phyloP scores from a whole-genome alignment of 1,140 invertebrate genomes.

The Lamellibrachia luymesi region DNA sequence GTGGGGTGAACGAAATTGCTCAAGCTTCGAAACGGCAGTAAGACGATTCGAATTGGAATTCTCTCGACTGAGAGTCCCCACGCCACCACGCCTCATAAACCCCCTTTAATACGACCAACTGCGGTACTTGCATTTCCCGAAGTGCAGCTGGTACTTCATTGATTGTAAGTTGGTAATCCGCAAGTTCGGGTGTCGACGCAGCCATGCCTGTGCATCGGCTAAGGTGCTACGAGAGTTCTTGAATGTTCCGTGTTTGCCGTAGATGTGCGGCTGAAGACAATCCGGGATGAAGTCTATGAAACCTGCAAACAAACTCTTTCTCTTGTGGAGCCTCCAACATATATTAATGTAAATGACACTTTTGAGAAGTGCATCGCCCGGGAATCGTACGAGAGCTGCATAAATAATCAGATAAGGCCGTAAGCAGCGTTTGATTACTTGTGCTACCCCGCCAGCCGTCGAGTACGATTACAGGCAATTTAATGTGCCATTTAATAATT shows the following conservation, averaged over 20 bases:
- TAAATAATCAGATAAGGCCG: no score
- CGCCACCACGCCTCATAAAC: no score
- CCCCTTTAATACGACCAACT: not conserved
- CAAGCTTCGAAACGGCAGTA: no score
- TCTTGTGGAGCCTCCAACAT: not conserved
- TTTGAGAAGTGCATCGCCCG: not conserved
- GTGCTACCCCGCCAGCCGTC: no score
- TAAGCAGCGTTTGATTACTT: no score
- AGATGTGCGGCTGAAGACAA: not conserved
- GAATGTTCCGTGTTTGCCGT: not conserved
- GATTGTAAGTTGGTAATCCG: not conserved
- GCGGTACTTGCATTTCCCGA: not conserved
- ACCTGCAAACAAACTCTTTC: not conserved
- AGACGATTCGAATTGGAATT: no score
- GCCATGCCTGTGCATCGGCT: not conserved
- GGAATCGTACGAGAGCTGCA: no score
- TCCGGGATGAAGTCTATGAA: not conserved
- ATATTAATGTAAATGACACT: not conserved
- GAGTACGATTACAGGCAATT: no score
- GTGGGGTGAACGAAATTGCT: no score
- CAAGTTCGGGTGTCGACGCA: not conserved
- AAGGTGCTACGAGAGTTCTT: not conserved
- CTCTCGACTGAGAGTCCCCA: no score
- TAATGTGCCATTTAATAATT: no score
- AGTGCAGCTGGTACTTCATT: not conserved